These are phyloP conservation scores for Cricetomys ansorgei DNA, from an alignment of 2,113 vertebrate genomes.

Conservation along the genomic window DNA sequence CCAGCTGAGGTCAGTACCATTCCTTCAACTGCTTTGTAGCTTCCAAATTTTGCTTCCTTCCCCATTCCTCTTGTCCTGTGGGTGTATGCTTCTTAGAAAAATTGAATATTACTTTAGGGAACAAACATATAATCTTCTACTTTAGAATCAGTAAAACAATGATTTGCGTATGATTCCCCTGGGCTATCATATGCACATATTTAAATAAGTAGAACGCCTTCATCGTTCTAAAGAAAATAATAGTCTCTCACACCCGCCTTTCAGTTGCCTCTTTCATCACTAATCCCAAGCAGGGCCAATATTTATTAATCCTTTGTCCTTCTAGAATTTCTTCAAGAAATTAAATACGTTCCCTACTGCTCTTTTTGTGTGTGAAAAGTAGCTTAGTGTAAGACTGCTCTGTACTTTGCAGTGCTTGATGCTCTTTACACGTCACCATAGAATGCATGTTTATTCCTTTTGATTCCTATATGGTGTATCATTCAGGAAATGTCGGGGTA, in stretches of 20 bases:
- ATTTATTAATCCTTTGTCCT: not conserved
- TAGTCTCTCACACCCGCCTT: not conserved
- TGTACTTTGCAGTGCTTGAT: not conserved
- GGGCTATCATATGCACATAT: not conserved
- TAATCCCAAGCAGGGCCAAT: slow-evolving; percentile 9
- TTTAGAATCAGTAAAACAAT: slow-evolving; percentile 19
- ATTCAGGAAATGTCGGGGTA: not conserved
- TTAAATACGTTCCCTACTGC: not conserved
- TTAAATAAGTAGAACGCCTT: slow-evolving; percentile 30
- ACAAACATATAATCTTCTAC: slow-evolving; percentile 32
- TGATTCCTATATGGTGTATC: not conserved
- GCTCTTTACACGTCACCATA: not conserved
- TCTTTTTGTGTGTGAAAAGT: not conserved
- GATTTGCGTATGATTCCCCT: not conserved
- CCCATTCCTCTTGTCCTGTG: slow-evolving; percentile 26
- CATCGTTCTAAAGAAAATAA: not conserved
- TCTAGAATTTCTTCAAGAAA: slow-evolving; percentile 15
- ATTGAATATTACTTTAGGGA: slow-evolving; percentile 43
- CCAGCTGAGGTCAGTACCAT: slow-evolving; percentile 54
- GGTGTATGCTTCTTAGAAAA: slow-evolving; percentile 42
- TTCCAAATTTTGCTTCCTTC: slow-evolving; percentile 44
- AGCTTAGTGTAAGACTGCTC: not conserved
- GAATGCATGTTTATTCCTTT: not conserved
- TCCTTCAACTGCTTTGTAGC: slow-evolving; percentile 56
- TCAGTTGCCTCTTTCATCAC: not conserved